Evolutionary conservation across 2,888 invertebrate species (phyloP), one percentile per base, ranked within the genome.

Genomic region (Lasiommata megera): DNA sequence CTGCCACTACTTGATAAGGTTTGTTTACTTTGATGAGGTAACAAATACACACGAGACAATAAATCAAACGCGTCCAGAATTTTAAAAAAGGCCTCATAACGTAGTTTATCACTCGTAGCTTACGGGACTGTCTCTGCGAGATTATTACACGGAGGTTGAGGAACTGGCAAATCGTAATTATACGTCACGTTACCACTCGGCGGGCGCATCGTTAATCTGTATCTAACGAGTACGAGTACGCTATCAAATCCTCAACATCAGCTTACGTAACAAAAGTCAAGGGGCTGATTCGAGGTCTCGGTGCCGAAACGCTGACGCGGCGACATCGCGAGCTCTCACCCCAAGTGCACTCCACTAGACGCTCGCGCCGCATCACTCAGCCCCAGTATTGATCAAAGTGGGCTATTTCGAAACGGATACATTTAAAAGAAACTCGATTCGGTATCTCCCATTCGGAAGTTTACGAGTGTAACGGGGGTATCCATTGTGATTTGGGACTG

Each of bases 271-370:
- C 61, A 58, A 60, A 61, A 63, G 69, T 68, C 67, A 64, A 65
- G 74, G 67, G 72, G 72, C 72, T 67, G 73, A 73, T 60, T 69
- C 76, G 74, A 82, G 82, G 67, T 76, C 72, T 72, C 66, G 72
- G 31, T 67, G 67, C 72, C 72, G 73, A 73, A 82, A 71, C 73
- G 85, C 87, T 87, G 87, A 87, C 85, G 67, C 76, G 71, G 72
- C 73, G 72, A 71, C 77, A 79, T 76, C 74, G 74, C 72, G 72
- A 79, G 77, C 82, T 76, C 60, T 56, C 52, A 50, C 57, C 46
- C 56, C 47, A 51, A 66, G 70, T 55, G 76, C 74, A 69, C 76
- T 75, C 71, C 70, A 70, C 70, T 59, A 70, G 48, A 40, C 60
- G 60, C 60, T 61, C 56, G 58, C 63, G 63, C 29, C 52, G 54